Evolutionary conservation across 2,113 vertebrate genomes (phyloP).

Genomic region (Proterorhinus semilunaris): DNA sequence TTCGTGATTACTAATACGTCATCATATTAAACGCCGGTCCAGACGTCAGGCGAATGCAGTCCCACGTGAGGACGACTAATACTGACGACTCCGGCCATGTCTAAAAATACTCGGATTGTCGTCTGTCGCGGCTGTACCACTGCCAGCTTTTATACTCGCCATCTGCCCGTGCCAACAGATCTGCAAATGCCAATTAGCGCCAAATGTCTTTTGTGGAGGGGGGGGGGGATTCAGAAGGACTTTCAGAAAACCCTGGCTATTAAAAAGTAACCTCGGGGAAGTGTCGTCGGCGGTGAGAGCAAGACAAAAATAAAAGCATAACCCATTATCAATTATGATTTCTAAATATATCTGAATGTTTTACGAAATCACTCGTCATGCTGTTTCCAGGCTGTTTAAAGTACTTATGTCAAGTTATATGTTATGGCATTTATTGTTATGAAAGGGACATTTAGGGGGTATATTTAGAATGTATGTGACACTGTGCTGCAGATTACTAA

Average conservation of each 20-base stretch:
- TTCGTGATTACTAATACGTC: too few relatives aligned
- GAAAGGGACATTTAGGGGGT: too few relatives aligned
- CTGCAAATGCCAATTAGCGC: conserved; percentile 9
- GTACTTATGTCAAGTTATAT: too few relatives aligned
- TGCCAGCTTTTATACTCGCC: conserved; percentile 1
- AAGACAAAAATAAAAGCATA: not conserved
- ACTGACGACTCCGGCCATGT: conserved; percentile 21
- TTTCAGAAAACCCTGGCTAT: not conserved
- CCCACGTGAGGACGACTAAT: conserved; percentile 24
- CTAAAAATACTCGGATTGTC: conserved; percentile 6
- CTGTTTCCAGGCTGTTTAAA: too few relatives aligned
- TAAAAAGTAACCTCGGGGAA: conserved; percentile 9
- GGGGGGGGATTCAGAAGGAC: not conserved
- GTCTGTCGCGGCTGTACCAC: not conserved
- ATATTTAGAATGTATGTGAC: too few relatives aligned
- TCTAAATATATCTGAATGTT: not conserved
- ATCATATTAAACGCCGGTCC: too few relatives aligned
- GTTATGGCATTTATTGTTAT: too few relatives aligned
- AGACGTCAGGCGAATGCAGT: not conserved
- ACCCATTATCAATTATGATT: not conserved
- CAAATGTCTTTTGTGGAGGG: not conserved
- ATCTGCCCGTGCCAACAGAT: conserved; percentile 8
- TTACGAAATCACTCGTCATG: too few relatives aligned
- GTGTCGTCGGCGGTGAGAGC: not conserved
- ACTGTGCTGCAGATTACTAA: too few relatives aligned